Evolutionary conservation across 2,113 vertebrate genomes (phyloP).

Genomic region (Oryzias curvinotus): DNA sequence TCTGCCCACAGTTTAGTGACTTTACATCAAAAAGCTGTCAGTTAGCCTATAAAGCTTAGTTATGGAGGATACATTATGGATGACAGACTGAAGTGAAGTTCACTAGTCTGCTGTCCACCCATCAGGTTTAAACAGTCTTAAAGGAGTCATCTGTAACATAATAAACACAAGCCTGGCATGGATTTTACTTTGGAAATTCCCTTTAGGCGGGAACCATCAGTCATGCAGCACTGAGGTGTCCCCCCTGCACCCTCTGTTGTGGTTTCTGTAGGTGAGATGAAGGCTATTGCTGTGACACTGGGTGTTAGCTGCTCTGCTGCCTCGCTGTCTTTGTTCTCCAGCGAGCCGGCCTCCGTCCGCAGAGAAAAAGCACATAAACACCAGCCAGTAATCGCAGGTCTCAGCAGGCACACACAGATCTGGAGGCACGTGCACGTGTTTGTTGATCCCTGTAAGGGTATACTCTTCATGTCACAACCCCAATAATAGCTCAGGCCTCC

Average conservation of each 20-base stretch:
- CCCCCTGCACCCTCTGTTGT: conserved; percentile 65
- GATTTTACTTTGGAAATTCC: conserved; percentile 64
- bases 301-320: conserved; percentile 52
- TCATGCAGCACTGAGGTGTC: conserved; percentile 54
- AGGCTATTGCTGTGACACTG: conserved; percentile 70
- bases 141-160: conserved; percentile 6
- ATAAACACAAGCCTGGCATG: conserved; percentile 45
- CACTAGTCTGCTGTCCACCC: no score
- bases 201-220: conserved; percentile 60
- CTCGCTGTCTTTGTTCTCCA: conserved; percentile 53
- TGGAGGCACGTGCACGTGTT: conserved; percentile 16
- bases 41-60: no score
- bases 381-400: conserved; percentile 21
- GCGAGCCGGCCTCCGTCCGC: conserved; percentile 22
- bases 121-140: neutral
- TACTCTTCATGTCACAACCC: conserved; percentile 68
- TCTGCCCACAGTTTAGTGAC: no score
- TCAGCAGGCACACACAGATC: conserved; percentile 18
- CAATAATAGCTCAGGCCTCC: conserved; percentile 53
- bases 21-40: no score
- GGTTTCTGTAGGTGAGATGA: conserved; percentile 75
- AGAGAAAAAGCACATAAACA: conserved; percentile 28
- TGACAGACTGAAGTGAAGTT: no score
- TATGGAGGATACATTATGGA: no score
- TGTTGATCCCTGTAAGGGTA: conserved; percentile 66